These are phyloP conservation scores for Trissoscelio sp. DNA, from an alignment of 2,888 invertebrate species.

Conservation along the genomic window DNA sequence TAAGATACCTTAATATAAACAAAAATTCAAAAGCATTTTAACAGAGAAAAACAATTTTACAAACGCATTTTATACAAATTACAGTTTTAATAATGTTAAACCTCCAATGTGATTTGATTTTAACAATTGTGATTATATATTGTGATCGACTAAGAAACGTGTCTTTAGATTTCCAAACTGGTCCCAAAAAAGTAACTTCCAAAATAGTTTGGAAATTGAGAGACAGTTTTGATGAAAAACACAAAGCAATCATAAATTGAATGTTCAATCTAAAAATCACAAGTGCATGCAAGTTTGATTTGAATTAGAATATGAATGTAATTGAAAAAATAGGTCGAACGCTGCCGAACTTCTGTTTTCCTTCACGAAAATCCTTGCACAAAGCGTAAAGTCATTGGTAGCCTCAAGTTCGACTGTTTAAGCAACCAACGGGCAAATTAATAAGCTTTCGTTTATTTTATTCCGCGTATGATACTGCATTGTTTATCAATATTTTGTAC, in stretches of 20 bases:
- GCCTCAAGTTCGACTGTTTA: constrained; percentile 2
- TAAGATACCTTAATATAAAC: too few species aligned
- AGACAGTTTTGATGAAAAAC: neutral
- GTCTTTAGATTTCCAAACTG: constrained; percentile 1
- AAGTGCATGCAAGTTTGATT: neutral
- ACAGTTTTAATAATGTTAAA: constrained; percentile 37
- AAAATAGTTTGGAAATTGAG: neutral
- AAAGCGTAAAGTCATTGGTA: constrained; percentile 22
- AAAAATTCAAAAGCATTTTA: neutral
- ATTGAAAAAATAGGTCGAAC: constrained; percentile 4
- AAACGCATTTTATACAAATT: constrained; percentile 24
- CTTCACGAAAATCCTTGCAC: constrained; percentile 20
- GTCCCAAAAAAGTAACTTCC: too few species aligned
- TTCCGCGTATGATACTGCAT: neutral
- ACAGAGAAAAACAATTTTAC: neutral
- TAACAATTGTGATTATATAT: constrained; percentile 8
- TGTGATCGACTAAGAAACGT: neutral
- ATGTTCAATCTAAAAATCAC: constrained; percentile 12
- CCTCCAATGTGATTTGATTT: constrained; percentile 17
- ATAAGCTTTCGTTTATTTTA: constrained; percentile 22
- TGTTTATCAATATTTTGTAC: constrained; percentile 34
- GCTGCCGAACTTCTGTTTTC: constrained; percentile 25
- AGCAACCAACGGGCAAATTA: neutral
- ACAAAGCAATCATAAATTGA: constrained; percentile 8
- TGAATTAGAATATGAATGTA: constrained; percentile 1